These are phyloP conservation scores for Stenotaenia linearis DNA, from an alignment of 2,888 invertebrate genomes.

Conservation along the genomic window DNA sequence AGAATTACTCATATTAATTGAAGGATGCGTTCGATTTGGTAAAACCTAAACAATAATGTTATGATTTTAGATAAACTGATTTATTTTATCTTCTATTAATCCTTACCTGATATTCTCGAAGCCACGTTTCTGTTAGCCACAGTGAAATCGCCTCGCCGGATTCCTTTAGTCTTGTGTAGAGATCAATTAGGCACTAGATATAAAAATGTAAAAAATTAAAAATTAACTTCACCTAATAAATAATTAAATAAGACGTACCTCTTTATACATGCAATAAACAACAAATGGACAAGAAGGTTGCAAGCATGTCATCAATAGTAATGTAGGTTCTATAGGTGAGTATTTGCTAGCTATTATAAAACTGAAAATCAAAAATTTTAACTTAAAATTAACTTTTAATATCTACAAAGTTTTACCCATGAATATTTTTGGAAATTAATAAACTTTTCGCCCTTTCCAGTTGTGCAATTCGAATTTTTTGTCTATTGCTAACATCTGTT, in stretches of 20 bases:
- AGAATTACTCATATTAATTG: conserved; percentile 78
- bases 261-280: conserved; percentile 71
- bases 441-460: background rate
- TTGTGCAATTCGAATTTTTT: background rate
- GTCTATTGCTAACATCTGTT: background rate
- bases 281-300: conserved; percentile 73
- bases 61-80: no score
- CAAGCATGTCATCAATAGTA: background rate
- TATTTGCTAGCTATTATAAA: conserved; percentile 76
- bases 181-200: conserved; percentile 72
- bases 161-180: conserved; percentile 71
- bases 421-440: background rate
- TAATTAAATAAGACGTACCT: conserved; percentile 48
- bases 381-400: background rate
- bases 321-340: conserved; percentile 61
- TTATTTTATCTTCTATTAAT: background rate
- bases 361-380: no score
- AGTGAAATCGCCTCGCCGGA: conserved; percentile 64
- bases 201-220: conserved; percentile 37
- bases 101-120: conserved; percentile 72
- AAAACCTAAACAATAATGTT: conserved; percentile 60
- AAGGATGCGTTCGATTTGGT: conserved; percentile 86
- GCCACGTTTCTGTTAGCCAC: conserved; percentile 76
- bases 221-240: background rate
- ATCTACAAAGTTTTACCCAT: background rate